Evolutionary conservation across 2,113 vertebrate genomes (phyloP), one percentile per base, ranked within the genome.

Genomic region (Paracanthobrama guichenoti): DNA sequence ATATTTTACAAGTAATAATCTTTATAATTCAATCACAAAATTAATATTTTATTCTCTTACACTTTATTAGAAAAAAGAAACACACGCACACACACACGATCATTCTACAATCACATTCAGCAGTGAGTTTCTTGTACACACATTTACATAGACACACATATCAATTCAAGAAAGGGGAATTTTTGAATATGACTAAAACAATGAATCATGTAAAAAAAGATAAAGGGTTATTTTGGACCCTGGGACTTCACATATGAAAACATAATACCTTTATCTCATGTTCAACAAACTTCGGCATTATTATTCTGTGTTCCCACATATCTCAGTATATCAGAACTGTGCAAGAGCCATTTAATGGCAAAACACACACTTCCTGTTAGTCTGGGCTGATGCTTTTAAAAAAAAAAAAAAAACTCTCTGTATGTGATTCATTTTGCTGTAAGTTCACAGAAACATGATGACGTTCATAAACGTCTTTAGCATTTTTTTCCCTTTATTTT

Each of bases 1-100:
- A 55, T 35, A 71, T 35, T 55, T 55, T 74, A 66, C 42, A 84
- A 28, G 78, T 66, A 53, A 72, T 72, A 72, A 57, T 59, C 67
- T 35, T 42, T 57, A 79, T 73, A 10, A 26, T 81, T 64, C 35
- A 35, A 73, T 53, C 71, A 42, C 84, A 75, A 42, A 79, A 18
- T 72, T 73, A 8, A 62, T 35, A 26, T 78, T 22, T 44, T 78
- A 64, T 64, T 50, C 35, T 16, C 24, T 59, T 44, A 60, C 20
- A 31, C 26, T 74, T 81, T 75, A 80, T 80, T 73, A 80, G 79
- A 53, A 74, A 85, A 46, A 35, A 7, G 20, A 72, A 24, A 69
- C 26, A 11, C n/a, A 7, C 39, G 10, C 44, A 55, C 26, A 7
- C 79, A 81, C 26, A 9, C 79, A 71, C 26, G 6, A 16, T 13